phyloP scores from a whole-genome alignment of 30 jellyfish, hydroid and myxozoan species.

The Hydractinia echinata region DNA sequence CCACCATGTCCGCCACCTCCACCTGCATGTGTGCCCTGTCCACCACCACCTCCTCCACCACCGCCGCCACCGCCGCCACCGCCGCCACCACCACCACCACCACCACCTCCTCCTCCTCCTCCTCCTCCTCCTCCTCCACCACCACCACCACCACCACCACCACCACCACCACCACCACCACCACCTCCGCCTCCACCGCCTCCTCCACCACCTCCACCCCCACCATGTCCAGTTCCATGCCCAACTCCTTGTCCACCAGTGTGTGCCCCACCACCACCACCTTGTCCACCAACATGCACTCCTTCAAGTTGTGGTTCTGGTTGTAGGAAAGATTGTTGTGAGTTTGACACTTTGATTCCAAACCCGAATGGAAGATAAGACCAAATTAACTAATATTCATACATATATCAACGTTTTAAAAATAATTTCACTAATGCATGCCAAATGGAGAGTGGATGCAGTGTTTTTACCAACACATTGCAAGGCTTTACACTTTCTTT shows the following conservation, averaged over 20 bases:
- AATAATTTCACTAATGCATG: background rate
- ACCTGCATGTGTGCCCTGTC: constrained; percentile 39
- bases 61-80: constrained; percentile 65
- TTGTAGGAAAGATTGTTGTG: constrained; percentile 31
- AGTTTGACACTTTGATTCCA: constrained; percentile 11
- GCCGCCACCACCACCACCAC: constrained; percentile 47
- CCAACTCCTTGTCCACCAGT: constrained; percentile 40
- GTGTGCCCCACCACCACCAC: constrained; percentile 49
- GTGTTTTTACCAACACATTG: background rate
- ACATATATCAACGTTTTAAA: background rate
- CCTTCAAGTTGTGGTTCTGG: constrained; percentile 42
- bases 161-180: constrained; percentile 43
- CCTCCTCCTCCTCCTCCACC: constrained; percentile 41
- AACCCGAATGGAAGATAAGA: constrained; percentile 19
- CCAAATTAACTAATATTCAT: background rate
- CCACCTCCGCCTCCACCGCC: background rate
- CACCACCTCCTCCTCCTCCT: constrained; percentile 31
- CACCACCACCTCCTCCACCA: constrained; percentile 57
- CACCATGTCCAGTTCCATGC: constrained; percentile 22
- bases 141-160: constrained; percentile 34
- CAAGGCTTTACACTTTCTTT: background rate
- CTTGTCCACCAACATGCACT: constrained; percentile 60
- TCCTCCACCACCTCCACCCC: constrained; percentile 35
- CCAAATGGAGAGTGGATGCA: constrained; percentile 4
- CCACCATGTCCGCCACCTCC: constrained; percentile 64